phyloP scores from a whole-genome alignment of 2,113 vertebrate species.

The Paratilapia polleni region DNA sequence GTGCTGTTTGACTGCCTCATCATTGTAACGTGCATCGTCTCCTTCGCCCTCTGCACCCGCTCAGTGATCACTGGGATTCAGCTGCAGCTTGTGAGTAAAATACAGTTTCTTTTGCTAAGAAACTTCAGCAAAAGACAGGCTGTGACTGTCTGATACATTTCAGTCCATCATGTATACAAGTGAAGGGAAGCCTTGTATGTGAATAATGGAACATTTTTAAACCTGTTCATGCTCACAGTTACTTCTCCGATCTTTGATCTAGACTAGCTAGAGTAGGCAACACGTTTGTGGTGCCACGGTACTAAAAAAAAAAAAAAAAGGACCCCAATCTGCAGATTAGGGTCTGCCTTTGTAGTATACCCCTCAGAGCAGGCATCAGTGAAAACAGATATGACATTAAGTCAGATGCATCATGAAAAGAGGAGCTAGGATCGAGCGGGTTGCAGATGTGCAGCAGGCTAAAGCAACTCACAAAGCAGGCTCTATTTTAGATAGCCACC shows the following conservation, averaged over 20 bases:
- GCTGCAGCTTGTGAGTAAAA: constrained; percentile 86
- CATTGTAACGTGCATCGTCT: constrained; percentile 86
- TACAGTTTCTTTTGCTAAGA: not conserved
- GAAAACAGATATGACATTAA: too few relatives aligned
- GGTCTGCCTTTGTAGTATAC: too few relatives aligned
- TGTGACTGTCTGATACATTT: not conserved
- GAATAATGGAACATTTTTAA: not conserved
- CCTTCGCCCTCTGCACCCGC: constrained; percentile 86
- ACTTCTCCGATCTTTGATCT: not conserved
- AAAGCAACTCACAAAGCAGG: too few relatives aligned
- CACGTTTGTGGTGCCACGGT: not conserved
- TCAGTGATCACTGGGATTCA: constrained; percentile 88
- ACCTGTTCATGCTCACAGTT: not conserved
- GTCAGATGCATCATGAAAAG: too few relatives aligned
- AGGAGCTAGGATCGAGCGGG: too few relatives aligned
- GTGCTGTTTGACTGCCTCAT: constrained; percentile 91
- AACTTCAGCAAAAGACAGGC: not conserved
- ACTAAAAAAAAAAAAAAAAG: not conserved
- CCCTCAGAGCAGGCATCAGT: too few relatives aligned
- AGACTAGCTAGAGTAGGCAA: not conserved
- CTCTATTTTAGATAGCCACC: too few relatives aligned
- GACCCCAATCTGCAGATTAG: too few relatives aligned
- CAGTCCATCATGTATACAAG: not conserved
- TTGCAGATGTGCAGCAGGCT: too few relatives aligned
- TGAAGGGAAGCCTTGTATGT: not conserved